phyloP scores from a whole-genome alignment of 2,888 invertebrate species.

The Salpingus planirostris region DNA sequence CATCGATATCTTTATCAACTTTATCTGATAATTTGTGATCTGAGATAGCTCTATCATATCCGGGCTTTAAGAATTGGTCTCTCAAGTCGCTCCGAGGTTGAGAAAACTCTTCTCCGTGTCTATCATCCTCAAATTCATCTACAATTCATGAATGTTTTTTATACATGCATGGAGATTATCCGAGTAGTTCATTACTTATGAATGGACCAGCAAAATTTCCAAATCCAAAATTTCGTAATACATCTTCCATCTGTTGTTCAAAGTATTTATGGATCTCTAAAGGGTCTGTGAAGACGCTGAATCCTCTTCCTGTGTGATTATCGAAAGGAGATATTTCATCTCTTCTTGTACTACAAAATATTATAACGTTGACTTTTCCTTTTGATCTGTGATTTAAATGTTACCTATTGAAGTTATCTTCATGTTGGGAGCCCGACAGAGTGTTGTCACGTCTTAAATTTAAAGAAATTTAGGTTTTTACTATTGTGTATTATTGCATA shows the following conservation, averaged over 20 bases:
- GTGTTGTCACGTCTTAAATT: too few relatives aligned
- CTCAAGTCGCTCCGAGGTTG: constrained; percentile 34
- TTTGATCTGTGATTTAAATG: too few relatives aligned
- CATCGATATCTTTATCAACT: constrained; percentile 43
- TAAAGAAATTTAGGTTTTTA: too few relatives aligned
- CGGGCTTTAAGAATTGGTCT: constrained; percentile 49
- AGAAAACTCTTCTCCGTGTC: constrained; percentile 1
- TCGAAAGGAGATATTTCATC: too few relatives aligned
- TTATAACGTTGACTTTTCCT: too few relatives aligned
- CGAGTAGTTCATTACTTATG: constrained; percentile 1
- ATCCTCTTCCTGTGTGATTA: constrained; percentile 32
- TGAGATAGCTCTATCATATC: constrained; percentile 29
- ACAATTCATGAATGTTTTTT: constrained; percentile 12
- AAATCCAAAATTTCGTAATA: constrained; percentile 45
- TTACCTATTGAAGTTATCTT: too few relatives aligned
- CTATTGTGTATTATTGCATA: too few relatives aligned
- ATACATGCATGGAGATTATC: too few relatives aligned
- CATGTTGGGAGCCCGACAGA: too few relatives aligned
- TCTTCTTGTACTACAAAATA: too few relatives aligned
- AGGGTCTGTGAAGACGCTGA: constrained; percentile 51
- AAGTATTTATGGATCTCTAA: constrained; percentile 52
- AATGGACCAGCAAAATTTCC: constrained; percentile 16
- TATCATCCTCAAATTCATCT: constrained; percentile 5
- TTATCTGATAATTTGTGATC: constrained; percentile 16
- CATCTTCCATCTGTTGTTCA: constrained; percentile 51